phyloP scores from a whole-genome alignment of 2,797 vertebrate genomes.

The Zalophus californianus region DNA sequence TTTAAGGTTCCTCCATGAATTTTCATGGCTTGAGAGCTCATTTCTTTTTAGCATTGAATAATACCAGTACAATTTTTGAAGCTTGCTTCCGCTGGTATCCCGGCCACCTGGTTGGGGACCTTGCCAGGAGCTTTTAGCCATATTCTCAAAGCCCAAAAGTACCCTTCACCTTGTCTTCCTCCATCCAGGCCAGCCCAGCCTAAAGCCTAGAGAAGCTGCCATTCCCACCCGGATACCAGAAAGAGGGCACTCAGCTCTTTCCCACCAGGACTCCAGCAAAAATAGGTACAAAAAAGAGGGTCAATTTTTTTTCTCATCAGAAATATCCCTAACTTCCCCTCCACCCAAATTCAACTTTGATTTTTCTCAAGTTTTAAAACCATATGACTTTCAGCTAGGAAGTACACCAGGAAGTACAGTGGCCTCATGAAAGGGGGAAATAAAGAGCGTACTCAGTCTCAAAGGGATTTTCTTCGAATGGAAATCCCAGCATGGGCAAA shows the following conservation, averaged over 20 bases:
- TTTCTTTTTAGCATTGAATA: not conserved
- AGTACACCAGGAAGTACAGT: not conserved
- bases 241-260: not conserved
- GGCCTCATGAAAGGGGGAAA: not conserved
- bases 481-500: not conserved
- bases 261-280: not conserved
- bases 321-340: not conserved
- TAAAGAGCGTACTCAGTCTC: not conserved
- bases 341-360: not conserved
- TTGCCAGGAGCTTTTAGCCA: not conserved
- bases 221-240: not conserved
- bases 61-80: slow-evolving; percentile 29
- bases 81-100: not conserved
- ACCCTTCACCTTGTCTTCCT: not conserved
- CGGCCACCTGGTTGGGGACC: not conserved
- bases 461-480: slow-evolving; percentile 42
- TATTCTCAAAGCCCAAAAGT: not conserved
- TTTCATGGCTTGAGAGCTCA: not conserved
- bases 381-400: not conserved
- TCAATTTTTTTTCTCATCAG: not conserved
- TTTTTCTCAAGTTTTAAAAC: slow-evolving; percentile 48
- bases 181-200: not conserved
- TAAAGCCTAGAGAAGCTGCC: not conserved
- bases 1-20: not conserved
- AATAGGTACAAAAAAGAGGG: not conserved